These are phyloP conservation scores for Phaetusa simplex DNA, from an alignment of 2,113 vertebrate species.

Conservation along the genomic window DNA sequence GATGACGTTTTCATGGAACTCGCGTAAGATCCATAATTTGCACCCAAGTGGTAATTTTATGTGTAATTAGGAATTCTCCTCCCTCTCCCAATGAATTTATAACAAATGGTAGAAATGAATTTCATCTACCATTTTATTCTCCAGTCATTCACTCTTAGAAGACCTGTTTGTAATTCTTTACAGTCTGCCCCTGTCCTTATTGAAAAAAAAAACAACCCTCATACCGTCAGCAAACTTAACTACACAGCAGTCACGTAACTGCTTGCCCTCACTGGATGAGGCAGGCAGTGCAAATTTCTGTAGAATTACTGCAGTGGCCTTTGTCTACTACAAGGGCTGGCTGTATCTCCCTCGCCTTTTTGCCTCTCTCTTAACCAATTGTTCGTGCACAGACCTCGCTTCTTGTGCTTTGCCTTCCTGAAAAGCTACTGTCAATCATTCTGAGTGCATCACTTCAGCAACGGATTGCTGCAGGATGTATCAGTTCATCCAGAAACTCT, in stretches of 20 bases:
- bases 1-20: not conserved
- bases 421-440: not conserved
- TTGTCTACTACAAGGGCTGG: not conserved
- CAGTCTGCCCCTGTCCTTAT: not conserved
- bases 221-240: not conserved
- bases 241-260: rapidly evolving
- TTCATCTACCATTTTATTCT: not conserved
- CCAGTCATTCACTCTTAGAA: not conserved
- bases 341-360: not conserved
- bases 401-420: not conserved
- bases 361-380: not conserved
- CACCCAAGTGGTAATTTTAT: not conserved
- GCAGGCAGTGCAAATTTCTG: not conserved
- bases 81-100: not conserved
- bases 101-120: not conserved
- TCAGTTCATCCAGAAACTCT: not conserved
- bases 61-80: not conserved
- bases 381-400: not conserved
- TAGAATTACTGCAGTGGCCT: not conserved
- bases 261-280: not conserved
- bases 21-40: not conserved
- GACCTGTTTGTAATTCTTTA: not conserved
- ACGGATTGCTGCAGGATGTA: not conserved
- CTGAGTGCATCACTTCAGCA: not conserved
- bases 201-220: not conserved